Evolutionary conservation across 1,140 invertebrate species (phyloP), one percentile per base, ranked within the genome.

Genomic region (Magallana ariakensis): DNA sequence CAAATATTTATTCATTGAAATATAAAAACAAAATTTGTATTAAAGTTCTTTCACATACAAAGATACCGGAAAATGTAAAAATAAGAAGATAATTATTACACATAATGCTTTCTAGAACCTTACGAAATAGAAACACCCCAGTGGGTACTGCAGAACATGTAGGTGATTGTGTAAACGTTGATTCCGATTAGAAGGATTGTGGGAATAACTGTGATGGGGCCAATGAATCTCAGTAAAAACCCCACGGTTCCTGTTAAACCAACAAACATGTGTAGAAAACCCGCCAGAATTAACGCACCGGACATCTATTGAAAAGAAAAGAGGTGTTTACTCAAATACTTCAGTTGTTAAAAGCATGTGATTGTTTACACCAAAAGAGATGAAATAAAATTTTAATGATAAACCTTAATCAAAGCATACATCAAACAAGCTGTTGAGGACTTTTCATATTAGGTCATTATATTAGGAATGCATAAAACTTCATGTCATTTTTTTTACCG

Each of bases 191-290:
- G 89, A 0, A 93, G 91, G 46, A 96, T 94, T 3, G 95, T 94
- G 0, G 95, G 95, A 9, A 95, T 94, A 7, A 96, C 94, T 2
- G 95, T 95, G 86, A 96, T 91, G 10, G 95, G 95, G 15, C 95
- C 95, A 60, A 96, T 94, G 88, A 93, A 95, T 57, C 93, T 91
- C 5, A 94, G 91, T 0, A 95, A 81, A 22, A 93, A 84, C 16
- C 95, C 94, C 33, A 95, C 90, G 4, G 91, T 83, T 6, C 93
- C 93, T 5, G 91, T 91, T 62, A 91, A 8, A 4, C 92, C 93
- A 22, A 92, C 88, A 56, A 91, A 16, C 75, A 87, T 88, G 54
- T 93, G 93, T 0, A 93, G 75, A 19, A 80, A 87, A 0, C 92
- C 92, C 0, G 91, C 90, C 15, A 92, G 55, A 86, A 93, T 91